phyloP scores from a whole-genome alignment of 1,140 invertebrate genomes.

The Bombus superbus region DNA sequence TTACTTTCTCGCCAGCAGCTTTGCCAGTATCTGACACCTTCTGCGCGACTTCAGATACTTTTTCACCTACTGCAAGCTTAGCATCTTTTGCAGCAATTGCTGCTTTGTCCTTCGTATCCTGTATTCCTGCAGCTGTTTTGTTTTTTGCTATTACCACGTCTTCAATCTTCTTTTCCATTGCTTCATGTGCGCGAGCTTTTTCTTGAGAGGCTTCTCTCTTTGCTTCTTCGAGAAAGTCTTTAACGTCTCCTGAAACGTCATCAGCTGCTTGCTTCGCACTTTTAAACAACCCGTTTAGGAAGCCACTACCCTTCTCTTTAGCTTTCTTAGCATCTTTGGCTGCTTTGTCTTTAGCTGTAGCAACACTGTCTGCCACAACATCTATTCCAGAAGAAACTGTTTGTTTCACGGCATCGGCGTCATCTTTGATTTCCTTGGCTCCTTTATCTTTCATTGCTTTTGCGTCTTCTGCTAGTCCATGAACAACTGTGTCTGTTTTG shows the following conservation, averaged over 20 bases:
- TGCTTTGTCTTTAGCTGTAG: conserved; percentile 52
- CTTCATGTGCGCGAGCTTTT: conserved; percentile 25
- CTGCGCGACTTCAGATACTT: not conserved
- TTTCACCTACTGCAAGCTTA: conserved; percentile 31
- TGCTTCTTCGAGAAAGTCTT: conserved; percentile 70
- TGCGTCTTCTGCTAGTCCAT: conserved; percentile 16
- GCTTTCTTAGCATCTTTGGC: conserved; percentile 64
- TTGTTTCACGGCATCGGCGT: conserved; percentile 37
- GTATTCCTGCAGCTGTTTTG: not conserved
- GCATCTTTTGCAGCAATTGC: not conserved
- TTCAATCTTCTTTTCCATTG: not conserved
- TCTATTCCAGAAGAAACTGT: conserved; percentile 34
- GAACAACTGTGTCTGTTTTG: conserved; percentile 21
- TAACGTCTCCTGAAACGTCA: conserved; percentile 73
- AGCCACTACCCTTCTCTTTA: conserved; percentile 69
- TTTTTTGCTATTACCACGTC: conserved; percentile 25
- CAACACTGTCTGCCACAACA: conserved; percentile 35
- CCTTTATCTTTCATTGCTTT: conserved; percentile 56
- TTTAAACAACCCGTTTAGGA: conserved; percentile 72
- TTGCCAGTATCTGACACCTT: conserved; percentile 21
- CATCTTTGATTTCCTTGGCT: conserved; percentile 54
- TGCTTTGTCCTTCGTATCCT: conserved; percentile 59
- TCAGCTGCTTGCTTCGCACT: conserved; percentile 72
- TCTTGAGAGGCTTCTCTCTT: conserved; percentile 58
- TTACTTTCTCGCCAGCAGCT: conserved; percentile 27